These are phyloP conservation scores for Linnaemya tessellans DNA, from an alignment of 2,888 invertebrate species.

Conservation along the genomic window DNA sequence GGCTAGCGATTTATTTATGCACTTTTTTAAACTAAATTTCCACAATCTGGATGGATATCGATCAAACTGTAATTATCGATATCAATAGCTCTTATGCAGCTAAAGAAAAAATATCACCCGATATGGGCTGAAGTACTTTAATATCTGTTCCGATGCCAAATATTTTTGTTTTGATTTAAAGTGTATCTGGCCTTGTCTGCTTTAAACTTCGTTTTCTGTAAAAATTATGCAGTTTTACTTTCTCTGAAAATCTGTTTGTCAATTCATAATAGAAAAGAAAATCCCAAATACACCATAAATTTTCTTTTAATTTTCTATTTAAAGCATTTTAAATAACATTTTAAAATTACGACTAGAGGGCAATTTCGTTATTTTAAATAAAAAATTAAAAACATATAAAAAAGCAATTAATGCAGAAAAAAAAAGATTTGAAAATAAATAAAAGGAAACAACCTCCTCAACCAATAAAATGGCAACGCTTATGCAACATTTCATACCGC, in stretches of 20 bases:
- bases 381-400: constrained; percentile 69
- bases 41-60: too few relatives aligned
- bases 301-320: constrained; percentile 37
- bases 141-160: too few relatives aligned
- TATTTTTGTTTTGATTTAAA: too few relatives aligned
- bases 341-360: constrained; percentile 61
- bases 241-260: neutral
- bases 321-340: constrained; percentile 45
- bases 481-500: neutral
- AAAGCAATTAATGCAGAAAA: constrained; percentile 67
- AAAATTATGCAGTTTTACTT: neutral
- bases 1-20: too few relatives aligned
- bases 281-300: constrained; percentile 28
- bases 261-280: neutral
- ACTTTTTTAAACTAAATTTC: too few relatives aligned
- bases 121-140: too few relatives aligned
- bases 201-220: too few relatives aligned
- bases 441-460: constrained; percentile 24
- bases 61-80: too few relatives aligned
- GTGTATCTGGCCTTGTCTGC: too few relatives aligned
- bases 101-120: too few relatives aligned
- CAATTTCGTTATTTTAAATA: constrained; percentile 65
- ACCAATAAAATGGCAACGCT: constrained; percentile 24
- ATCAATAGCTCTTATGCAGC: too few relatives aligned
- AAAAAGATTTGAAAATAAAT: constrained; percentile 7